Conservation (phyloP, 2,113 vertebrate genomes). For the Phainopepla nitens region DNA sequence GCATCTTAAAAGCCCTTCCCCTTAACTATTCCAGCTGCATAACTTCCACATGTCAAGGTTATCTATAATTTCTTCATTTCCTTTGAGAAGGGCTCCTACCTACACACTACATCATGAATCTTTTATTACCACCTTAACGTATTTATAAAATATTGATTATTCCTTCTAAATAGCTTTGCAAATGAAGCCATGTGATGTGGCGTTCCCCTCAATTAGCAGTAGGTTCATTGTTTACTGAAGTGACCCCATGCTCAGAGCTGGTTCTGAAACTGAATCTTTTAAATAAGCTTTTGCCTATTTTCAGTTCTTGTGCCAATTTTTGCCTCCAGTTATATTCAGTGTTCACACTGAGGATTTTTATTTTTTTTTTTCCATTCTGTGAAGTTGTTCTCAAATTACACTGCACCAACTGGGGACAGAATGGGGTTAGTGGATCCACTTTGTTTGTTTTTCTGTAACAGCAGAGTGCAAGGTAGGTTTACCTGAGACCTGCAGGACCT, state of each 20-base stretch:
- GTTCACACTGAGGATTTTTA: neutral
- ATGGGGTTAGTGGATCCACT: conserved; percentile 9
- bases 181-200: conserved; percentile 4
- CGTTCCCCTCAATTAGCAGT: conserved; percentile 47
- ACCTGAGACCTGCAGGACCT: neutral
- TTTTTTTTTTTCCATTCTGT: neutral
- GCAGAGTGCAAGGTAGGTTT: neutral
- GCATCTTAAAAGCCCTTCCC: neutral
- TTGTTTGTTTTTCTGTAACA: neutral
- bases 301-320: neutral
- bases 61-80: conserved; percentile 63
- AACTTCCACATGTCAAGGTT: conserved; percentile 51
- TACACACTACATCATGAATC: conserved; percentile 67
- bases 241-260: neutral
- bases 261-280: neutral
- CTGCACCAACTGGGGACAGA: neutral
- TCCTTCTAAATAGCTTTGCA: conserved; percentile 55
- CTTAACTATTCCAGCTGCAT: conserved; percentile 47
- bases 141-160: conserved; percentile 75
- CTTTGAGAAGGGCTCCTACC: conserved; percentile 62
- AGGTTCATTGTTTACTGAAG: neutral
- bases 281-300: neutral
- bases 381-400: neutral
- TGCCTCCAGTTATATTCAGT: neutral
- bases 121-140: conserved; percentile 71